Conservation (phyloP, 2,113 vertebrate genomes). For the Cathartes aura region DNA sequence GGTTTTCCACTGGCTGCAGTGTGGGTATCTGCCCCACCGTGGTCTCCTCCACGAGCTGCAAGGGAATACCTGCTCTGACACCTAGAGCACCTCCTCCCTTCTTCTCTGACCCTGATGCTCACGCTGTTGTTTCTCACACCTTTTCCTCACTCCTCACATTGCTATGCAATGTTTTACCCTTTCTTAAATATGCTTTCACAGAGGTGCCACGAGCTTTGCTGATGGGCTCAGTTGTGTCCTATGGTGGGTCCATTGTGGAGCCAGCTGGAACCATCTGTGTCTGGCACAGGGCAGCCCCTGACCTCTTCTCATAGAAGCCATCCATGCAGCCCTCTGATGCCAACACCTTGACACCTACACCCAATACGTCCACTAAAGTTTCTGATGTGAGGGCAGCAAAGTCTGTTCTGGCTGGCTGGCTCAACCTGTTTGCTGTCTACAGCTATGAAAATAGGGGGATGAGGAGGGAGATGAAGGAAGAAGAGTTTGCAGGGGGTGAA, state of each 20-base stretch:
- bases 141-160: background rate
- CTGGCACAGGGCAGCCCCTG: fast-evolving
- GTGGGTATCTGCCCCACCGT: background rate
- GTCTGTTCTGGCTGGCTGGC: background rate
- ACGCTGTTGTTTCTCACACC: background rate
- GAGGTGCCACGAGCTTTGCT: background rate
- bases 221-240: background rate
- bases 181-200: background rate
- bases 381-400: background rate
- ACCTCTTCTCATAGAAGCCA: background rate
- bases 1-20: background rate
- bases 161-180: background rate
- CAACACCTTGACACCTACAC: background rate
- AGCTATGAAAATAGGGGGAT: background rate
- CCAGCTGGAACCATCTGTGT: background rate
- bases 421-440: background rate
- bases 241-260: background rate
- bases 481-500: background rate
- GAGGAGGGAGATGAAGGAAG: background rate
- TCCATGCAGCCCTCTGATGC: background rate
- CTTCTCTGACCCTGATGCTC: background rate
- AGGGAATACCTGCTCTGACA: background rate
- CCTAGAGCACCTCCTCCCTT: background rate
- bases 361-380: background rate
- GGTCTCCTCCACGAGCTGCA: background rate